Evolutionary conservation across 2,888 invertebrate genomes (phyloP).

Genomic region (Microctonus hyperodae): DNA sequence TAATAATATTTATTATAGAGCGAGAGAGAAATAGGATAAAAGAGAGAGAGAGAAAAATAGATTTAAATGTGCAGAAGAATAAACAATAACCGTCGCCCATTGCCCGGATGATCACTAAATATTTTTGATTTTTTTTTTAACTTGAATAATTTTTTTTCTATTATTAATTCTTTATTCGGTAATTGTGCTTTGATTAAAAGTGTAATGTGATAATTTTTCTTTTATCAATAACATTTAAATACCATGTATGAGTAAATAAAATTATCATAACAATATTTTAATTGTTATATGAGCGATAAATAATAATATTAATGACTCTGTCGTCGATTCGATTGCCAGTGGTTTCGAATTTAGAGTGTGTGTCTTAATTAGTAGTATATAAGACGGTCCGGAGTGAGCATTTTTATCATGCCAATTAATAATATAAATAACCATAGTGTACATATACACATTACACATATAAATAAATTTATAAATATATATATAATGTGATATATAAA

Average conservation of each 20-base stretch:
- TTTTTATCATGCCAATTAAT: conserved; percentile 16
- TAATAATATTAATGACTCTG: conserved; percentile 1
- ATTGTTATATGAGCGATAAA: background rate
- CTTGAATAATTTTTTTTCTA: background rate
- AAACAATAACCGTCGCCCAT: conserved; percentile 17
- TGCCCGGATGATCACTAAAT: conserved; percentile 27
- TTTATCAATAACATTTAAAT: too few species aligned
- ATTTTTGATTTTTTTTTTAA: background rate
- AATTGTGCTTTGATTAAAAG: too few species aligned
- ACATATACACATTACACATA: background rate
- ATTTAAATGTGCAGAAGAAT: conserved; percentile 2
- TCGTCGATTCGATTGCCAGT: conserved; percentile 27
- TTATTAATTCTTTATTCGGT: background rate
- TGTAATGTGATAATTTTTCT: background rate
- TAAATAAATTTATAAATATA: too few species aligned
- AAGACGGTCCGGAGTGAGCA: conserved; percentile 45
- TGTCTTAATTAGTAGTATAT: conserved; percentile 50
- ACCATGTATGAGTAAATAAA: too few species aligned
- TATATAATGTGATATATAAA: background rate
- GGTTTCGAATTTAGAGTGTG: conserved; percentile 62
- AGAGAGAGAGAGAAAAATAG: background rate
- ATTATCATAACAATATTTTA: too few species aligned
- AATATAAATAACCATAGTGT: conserved; percentile 16
- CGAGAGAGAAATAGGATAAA: conserved; percentile 13
- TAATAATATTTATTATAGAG: conserved; percentile 34